phyloP scores from a whole-genome alignment of 1,140 invertebrate species.

The Agraylea sexmaculata region DNA sequence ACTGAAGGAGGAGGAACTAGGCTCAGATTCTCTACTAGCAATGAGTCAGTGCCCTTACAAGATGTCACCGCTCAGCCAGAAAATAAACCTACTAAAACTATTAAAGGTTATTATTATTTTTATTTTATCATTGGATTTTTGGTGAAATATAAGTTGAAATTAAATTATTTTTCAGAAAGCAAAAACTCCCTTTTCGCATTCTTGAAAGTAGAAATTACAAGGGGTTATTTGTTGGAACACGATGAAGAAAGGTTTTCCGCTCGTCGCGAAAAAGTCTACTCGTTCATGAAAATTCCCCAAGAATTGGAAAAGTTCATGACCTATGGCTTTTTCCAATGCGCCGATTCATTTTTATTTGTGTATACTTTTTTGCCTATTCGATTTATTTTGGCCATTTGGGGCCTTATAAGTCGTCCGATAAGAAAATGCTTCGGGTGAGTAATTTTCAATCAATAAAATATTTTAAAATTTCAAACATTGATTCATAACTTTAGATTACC shows the following conservation, averaged over 20 bases:
- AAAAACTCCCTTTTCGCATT: conserved; percentile 56
- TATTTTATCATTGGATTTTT: background rate
- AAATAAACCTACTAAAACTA: background rate
- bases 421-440: conserved; percentile 58
- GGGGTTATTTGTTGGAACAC: conserved; percentile 84
- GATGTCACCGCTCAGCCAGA: background rate
- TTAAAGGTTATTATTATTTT: background rate
- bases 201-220: conserved; percentile 75
- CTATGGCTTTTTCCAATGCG: conserved; percentile 94
- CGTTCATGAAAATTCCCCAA: conserved; percentile 90
- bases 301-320: conserved; percentile 89
- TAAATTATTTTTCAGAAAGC: conserved; percentile 30
- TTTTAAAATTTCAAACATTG: no score
- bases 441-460: conserved; percentile 7
- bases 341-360: conserved; percentile 96
- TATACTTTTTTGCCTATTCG: conserved; percentile 95
- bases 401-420: conserved; percentile 58
- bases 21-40: no score
- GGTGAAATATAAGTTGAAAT: no score
- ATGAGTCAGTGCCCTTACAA: no score
- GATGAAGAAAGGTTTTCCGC: conserved; percentile 90
- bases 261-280: conserved; percentile 90
- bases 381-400: conserved; percentile 77
- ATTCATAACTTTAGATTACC: conserved; percentile 11
- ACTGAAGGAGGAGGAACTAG: no score